These are phyloP conservation scores for Echinops telfairi DNA, from an alignment of 2,113 vertebrate species.

Conservation along the genomic window DNA sequence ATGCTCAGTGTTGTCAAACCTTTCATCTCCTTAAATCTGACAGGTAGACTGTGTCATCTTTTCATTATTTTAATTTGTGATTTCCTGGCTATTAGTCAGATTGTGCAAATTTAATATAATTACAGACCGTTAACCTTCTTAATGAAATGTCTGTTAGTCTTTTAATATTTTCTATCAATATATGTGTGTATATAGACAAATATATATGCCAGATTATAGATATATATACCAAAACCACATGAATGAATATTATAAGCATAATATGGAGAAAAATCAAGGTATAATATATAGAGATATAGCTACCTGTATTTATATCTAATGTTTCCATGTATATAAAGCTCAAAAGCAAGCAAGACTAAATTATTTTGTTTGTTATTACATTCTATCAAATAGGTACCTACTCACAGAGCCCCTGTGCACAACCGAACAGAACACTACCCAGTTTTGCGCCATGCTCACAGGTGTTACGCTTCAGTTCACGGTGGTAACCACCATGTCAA, in stretches of 20 bases:
- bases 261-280: not conserved
- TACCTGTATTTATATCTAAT: not conserved
- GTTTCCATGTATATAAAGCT: not conserved
- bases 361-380: not conserved
- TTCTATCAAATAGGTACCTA: no score
- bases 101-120: not conserved
- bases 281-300: no score
- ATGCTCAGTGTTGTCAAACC: no score
- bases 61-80: no score
- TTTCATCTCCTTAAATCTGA: no score
- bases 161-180: no score
- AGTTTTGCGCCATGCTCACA: not conserved
- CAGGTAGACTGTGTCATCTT: no score
- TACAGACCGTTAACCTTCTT: not conserved
- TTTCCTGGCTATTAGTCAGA: not conserved
- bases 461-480: not conserved
- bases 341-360: not conserved
- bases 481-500: not conserved
- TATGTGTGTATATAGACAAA: no score
- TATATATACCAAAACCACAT: not conserved
- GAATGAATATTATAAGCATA: constrained; percentile 1
- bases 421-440: not conserved
- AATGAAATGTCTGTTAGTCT: no score
- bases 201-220: no score
- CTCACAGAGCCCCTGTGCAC: not conserved